These are phyloP conservation scores for Lucifuga dentata DNA, from an alignment of 2,113 vertebrate species.

Conservation along the genomic window DNA sequence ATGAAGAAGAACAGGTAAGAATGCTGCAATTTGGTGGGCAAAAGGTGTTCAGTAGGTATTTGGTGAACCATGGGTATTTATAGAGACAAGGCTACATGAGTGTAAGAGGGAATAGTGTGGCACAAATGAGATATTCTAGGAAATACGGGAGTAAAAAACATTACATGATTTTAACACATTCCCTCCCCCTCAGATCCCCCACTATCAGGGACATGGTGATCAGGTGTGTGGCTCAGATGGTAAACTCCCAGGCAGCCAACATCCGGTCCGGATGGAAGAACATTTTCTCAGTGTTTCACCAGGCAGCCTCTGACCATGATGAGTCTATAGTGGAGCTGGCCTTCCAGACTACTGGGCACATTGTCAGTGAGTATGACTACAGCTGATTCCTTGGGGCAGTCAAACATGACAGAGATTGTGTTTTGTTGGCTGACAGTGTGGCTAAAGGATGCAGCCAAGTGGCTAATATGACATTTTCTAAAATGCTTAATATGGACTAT, in stretches of 20 bases:
- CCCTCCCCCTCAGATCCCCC: conserved; percentile 83
- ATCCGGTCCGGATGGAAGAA: conserved; percentile 99
- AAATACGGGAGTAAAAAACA: neutral
- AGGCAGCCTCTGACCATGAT: conserved; percentile 93
- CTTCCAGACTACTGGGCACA: conserved; percentile 96
- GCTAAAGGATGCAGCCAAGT: too few relatives aligned
- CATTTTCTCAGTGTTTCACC: conserved; percentile 98
- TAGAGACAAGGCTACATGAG: too few relatives aligned
- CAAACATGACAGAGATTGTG: too few relatives aligned
- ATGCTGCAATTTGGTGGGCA: neutral
- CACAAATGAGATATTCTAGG: too few relatives aligned
- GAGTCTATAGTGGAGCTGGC: conserved; percentile 96
- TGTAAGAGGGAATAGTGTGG: too few relatives aligned
- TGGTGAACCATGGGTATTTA: too few relatives aligned
- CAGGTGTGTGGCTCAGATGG: conserved; percentile 97
- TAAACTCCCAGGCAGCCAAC: conserved; percentile 95
- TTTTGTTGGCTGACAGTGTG: too few relatives aligned
- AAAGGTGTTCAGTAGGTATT: neutral
- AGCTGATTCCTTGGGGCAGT: neutral
- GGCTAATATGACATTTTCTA: too few relatives aligned
- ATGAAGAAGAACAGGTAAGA: conserved; percentile 97
- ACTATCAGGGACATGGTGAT: conserved; percentile 99
- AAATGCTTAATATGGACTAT: too few relatives aligned
- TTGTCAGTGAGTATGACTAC: conserved; percentile 89
- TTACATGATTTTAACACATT: neutral